Conservation (phyloP, 2,888 invertebrate genomes). For the Brachypalpus laphriformis region DNA sequence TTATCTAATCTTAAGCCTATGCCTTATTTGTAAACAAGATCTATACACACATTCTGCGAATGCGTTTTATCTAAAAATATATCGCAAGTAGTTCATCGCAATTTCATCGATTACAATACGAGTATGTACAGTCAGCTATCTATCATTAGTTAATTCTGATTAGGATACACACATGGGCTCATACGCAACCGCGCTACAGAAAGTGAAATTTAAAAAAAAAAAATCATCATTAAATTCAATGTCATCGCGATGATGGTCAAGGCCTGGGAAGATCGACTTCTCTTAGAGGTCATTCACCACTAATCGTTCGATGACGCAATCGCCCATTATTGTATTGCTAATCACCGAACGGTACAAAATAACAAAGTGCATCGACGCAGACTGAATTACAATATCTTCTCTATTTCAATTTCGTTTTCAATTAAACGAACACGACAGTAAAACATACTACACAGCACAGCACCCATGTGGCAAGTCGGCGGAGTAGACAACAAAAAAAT, state of each 20-base stretch:
- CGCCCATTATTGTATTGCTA: not conserved
- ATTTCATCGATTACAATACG: not conserved
- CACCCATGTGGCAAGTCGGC: constrained; percentile 21
- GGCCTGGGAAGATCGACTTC: constrained; percentile 38
- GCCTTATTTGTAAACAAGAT: constrained; percentile 9
- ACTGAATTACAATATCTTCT: constrained; percentile 35
- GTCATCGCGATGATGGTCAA: constrained; percentile 59
- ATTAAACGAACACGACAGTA: not conserved
- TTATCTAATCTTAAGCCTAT: not conserved
- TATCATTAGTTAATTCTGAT: not conserved
- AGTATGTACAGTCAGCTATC: not conserved
- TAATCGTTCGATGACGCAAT: constrained; percentile 13
- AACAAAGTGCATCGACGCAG: constrained; percentile 27
- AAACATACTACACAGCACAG: not conserved
- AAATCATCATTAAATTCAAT: constrained; percentile 15
- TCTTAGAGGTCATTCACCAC: constrained; percentile 40
- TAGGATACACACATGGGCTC: not conserved
- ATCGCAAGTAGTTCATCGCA: not conserved
- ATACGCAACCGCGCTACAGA: not conserved
- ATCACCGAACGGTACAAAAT: constrained; percentile 1
- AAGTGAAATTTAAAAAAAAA: constrained; percentile 26
- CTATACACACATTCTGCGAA: not conserved
- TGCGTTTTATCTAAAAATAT: constrained; percentile 8
- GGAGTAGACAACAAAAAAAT: constrained; percentile 12
- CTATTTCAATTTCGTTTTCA: constrained; percentile 25